phyloP scores from a whole-genome alignment of 2,797 vertebrate species.

The Takifugu ocellatus region DNA sequence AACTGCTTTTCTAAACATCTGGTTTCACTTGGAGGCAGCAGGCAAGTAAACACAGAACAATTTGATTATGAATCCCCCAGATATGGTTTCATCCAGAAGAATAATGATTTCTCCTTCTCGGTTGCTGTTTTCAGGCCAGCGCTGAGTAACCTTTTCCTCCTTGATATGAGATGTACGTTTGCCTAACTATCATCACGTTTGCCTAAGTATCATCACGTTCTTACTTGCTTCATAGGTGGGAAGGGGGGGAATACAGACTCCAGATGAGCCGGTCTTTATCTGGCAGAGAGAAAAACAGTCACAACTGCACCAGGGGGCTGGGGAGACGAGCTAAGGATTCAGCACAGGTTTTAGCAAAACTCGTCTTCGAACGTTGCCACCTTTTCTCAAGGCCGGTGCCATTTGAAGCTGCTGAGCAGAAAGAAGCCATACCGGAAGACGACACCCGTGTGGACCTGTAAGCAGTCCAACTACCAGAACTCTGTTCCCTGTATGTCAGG shows the following conservation, averaged over 20 bases:
- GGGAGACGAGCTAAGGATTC: slow-evolving; percentile 5
- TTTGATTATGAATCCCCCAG: background rate
- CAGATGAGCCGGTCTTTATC: slow-evolving; percentile 46
- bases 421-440: slow-evolving; percentile 64
- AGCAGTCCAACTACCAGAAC: background rate
- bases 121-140: slow-evolving; percentile 57
- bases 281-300: slow-evolving; percentile 48
- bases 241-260: too few relatives aligned
- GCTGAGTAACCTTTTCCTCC: slow-evolving; percentile 68
- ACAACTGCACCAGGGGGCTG: slow-evolving; percentile 69
- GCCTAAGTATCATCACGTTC: too few relatives aligned
- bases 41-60: slow-evolving; percentile 47
- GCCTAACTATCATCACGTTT: too few relatives aligned
- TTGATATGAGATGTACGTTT: slow-evolving; percentile 61
- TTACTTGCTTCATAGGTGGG: too few relatives aligned
- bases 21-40: slow-evolving; percentile 72
- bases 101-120: background rate
- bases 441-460: slow-evolving; percentile 70
- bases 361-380: slow-evolving; percentile 69
- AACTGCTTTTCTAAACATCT: slow-evolving; percentile 68
- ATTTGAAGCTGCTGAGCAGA: slow-evolving; percentile 71
- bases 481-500: too few relatives aligned
- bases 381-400: slow-evolving; percentile 72
- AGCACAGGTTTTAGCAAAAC: too few relatives aligned
- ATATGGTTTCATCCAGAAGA: background rate